These are phyloP conservation scores for Oreochromis niloticus DNA, from an alignment of 2,113 vertebrate genomes.

Conservation along the genomic window DNA sequence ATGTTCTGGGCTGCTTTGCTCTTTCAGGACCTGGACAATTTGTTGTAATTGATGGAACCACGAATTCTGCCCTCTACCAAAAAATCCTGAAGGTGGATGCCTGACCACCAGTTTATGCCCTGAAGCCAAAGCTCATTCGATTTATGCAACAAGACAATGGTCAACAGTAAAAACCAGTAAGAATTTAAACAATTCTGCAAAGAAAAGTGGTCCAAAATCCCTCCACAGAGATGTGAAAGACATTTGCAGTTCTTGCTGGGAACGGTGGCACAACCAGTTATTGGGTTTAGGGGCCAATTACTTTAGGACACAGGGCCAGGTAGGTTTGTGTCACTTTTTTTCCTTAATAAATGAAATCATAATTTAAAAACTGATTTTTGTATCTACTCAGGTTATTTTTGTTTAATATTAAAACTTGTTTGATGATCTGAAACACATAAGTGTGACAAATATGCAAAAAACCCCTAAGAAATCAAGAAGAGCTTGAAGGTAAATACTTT, in stretches of 20 bases:
- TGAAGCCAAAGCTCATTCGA: neutral
- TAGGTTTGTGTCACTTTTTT: neutral
- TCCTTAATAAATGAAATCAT: neutral
- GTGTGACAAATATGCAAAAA: neutral
- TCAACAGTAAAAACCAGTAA: neutral
- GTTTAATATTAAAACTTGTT: neutral
- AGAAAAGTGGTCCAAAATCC: neutral
- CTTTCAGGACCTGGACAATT: no score
- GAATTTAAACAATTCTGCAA: neutral
- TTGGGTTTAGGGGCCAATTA: neutral
- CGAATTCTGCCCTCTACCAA: no score
- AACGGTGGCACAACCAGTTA: neutral
- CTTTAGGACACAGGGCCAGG: neutral
- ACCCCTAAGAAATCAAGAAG: neutral
- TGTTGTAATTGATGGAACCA: no score
- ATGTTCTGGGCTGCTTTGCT: no score
- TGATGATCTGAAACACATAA: neutral
- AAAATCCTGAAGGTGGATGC: no score
- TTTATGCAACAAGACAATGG: neutral
- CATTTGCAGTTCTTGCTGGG: neutral
- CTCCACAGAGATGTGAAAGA: neutral
- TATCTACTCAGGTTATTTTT: neutral
- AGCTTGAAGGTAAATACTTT: neutral
- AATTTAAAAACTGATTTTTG: neutral
- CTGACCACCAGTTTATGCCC: no score